Evolutionary conservation across 1,140 invertebrate species (phyloP), one percentile per base, ranked within the genome.

Genomic region (Coboldia fuscipes): DNA sequence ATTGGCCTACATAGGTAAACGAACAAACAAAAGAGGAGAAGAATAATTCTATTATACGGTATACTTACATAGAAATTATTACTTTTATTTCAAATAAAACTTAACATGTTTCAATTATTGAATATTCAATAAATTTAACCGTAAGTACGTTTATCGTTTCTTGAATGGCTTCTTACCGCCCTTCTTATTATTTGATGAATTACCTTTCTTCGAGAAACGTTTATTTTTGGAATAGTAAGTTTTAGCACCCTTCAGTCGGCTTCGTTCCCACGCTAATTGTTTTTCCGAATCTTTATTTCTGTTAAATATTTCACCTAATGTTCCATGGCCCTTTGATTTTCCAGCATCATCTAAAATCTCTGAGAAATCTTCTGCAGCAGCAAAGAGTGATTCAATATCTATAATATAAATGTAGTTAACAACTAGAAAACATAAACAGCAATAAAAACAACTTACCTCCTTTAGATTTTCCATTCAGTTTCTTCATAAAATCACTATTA

Each of bases 301-400:
- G 39, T 70, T 71, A 9, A 62, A 66, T 0, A 75, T 56, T 0
- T 61, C 61, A 45, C 70, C 63, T 34, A 65, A 67, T 12, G 67
- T 63, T 12, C 72, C 72, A 32, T 67, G 61, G 38, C 68, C 70
- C 36, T 64, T 68, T 2, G 61, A 61, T 27, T 60, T 57, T 3
- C 68, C 68, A 18, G 71, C 68, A 38, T 74, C 66, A 48, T 77
- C 74, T 23, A 79, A 43, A 41, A 77, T 59, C 15, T 72, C 70
- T 1, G 74, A 68, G 46, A 77, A 79, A 46, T 77, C 66, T 54
- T 77, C 75, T 1, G 72, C 72, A 1, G 72, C 72, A n/a, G 72
- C 68, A 47, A 76, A 77, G 19, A 72, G 40, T 1, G 63, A 65
- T 3, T 59, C 58, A 32, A 65, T 48, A 37, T 54, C 56, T 58